Conservation (phyloP, 2,113 vertebrate genomes). For the Ibidorhyncha struthersii region DNA sequence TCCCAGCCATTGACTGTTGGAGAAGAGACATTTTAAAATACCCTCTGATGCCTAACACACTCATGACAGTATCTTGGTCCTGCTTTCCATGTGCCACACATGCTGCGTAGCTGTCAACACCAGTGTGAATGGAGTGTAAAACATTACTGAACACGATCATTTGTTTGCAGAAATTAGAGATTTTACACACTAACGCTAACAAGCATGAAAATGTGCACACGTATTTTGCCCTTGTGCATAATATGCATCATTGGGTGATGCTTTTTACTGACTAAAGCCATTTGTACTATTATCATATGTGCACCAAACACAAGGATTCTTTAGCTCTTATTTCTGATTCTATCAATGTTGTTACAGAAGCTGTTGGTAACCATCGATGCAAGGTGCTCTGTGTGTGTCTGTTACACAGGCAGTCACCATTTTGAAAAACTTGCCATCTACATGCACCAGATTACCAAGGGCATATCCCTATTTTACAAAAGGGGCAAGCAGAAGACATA, state of each 20-base stretch:
- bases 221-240: not conserved
- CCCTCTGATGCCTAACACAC: not conserved
- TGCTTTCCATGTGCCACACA: not conserved
- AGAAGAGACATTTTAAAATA: not conserved
- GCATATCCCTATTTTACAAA: not conserved
- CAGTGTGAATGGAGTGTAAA: not conserved
- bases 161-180: not conserved
- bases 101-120: not conserved
- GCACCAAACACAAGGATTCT: not conserved
- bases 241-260: too few species aligned
- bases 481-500: rapidly evolving
- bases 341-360: not conserved
- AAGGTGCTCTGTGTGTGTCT: too few species aligned
- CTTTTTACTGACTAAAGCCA: not conserved
- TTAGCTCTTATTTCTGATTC: not conserved
- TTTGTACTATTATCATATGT: not conserved
- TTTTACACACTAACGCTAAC: rapidly evolving
- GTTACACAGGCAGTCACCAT: not conserved
- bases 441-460: not conserved
- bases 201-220: rapidly evolving
- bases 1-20: not conserved
- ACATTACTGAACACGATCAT: rapidly evolving
- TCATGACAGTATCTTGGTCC: not conserved
- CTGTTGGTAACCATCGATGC: not conserved
- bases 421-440: not conserved